Evolutionary conservation across 2,113 vertebrate genomes (phyloP).

Genomic region (Tragulus kanchil): DNA sequence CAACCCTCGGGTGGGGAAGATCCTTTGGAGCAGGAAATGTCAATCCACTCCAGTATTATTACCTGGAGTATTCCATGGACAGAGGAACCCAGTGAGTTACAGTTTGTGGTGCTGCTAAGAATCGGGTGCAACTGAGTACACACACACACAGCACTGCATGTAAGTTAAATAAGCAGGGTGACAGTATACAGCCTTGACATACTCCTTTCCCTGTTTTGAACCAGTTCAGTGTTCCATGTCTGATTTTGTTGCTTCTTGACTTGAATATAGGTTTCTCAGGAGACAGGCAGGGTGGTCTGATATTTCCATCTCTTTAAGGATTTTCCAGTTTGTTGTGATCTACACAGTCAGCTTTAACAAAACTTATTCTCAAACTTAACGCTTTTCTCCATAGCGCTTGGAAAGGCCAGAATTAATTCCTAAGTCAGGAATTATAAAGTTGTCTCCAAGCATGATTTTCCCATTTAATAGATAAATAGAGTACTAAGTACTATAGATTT

Average conservation of each 20-base stretch:
- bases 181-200: background rate
- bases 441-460: background rate
- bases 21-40: background rate
- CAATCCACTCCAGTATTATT: background rate
- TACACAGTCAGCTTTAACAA: background rate
- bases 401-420: background rate
- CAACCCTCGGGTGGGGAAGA: background rate
- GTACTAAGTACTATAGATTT: background rate
- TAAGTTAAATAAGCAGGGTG: background rate
- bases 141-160: background rate
- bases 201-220: background rate
- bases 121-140: background rate
- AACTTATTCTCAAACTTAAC: slow-evolving; percentile 4
- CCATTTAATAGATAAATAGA: slow-evolving; percentile 39
- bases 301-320: background rate
- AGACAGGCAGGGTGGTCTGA: background rate
- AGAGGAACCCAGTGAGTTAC: background rate
- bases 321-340: background rate
- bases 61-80: background rate
- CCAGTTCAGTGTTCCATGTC: background rate
- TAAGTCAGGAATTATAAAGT: slow-evolving; percentile 26
- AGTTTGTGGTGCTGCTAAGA: background rate
- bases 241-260: background rate
- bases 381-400: background rate
- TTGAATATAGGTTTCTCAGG: background rate